Evolutionary conservation across 2,888 invertebrate species (phyloP), one percentile per base, ranked within the genome.

Genomic region (Eudemis profundana): DNA sequence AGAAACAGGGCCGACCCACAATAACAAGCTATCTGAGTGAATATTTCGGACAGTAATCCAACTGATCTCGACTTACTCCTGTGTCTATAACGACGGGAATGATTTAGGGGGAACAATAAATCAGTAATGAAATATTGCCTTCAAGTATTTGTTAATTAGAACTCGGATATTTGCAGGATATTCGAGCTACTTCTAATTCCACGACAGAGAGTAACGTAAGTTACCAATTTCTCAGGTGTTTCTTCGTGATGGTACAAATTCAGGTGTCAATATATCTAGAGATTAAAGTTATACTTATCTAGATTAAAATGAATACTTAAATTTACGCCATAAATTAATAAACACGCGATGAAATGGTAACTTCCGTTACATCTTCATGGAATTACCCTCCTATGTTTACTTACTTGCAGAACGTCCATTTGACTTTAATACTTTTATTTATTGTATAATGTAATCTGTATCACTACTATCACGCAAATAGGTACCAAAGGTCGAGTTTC

Each of bases 121-220:
- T 56, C 33, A 40, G 15, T 15, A 14, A 56, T 49, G 47, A 63
- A 49, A 56, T 63, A 63, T 63, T 46, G 54, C 47, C n/a, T 4
- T 10, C 29, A 54, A 54, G 38, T 62, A 62, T 62, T 62, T 62
- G 46, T 54, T 54, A 54, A 62, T 62, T 54, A 47, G 38, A 47
- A 38, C 36, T 38, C 19, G n/a, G 27, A 27, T 60, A 49, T 49
- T 33, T 23, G 19, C 36, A 15, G 4, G 12, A 7, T 15, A 47
- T 54, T 36, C 33, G 14, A 38, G 51, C 36, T 21, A 51, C 14
- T 19, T 14, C 19, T n/a, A n/a, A 21, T n/a, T n/a, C n/a, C n/a
- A n/a, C n/a, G n/a, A n/a, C n/a, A n/a, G n/a, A n/a, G n/a, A n/a
- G n/a, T n/a, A n/a, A n/a, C n/a, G n/a, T n/a, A n/a, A n/a, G n/a